Evolutionary conservation across 2,888 invertebrate genomes (phyloP).

Genomic region (Phyto melanocephala): DNA sequence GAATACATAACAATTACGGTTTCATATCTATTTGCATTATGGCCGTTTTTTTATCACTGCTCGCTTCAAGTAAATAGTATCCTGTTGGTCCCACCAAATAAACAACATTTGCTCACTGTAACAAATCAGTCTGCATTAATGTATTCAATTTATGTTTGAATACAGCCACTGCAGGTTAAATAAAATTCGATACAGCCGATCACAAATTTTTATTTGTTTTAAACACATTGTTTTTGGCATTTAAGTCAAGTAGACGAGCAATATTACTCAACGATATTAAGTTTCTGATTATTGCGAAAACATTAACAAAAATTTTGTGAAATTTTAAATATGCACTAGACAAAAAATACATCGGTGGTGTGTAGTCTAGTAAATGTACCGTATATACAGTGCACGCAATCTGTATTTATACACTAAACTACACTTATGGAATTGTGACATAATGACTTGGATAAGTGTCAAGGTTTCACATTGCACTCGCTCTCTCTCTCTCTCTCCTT

Average conservation of each 20-base stretch:
- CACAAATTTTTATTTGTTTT: no score
- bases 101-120: no score
- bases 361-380: neutral
- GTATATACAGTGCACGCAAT: neutral
- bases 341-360: neutral
- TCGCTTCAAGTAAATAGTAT: no score
- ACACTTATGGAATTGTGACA: conserved; percentile 22
- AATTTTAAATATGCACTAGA: neutral
- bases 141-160: no score
- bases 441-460: conserved; percentile 50
- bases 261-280: conserved; percentile 27
- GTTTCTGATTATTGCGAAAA: conserved; percentile 15
- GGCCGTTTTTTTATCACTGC: no score
- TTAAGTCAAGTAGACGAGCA: conserved; percentile 1
- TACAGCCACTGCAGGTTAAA: no score
- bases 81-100: no score
- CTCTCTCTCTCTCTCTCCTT: neutral
- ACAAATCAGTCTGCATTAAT: no score
- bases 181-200: no score
- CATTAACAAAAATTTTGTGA: neutral
- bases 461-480: conserved; percentile 36
- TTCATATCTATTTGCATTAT: no score
- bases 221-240: neutral
- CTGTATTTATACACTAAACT: neutral
- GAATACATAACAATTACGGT: no score